These are phyloP conservation scores for Chelon labrosus DNA, from an alignment of 2,797 vertebrate genomes.

Conservation along the genomic window DNA sequence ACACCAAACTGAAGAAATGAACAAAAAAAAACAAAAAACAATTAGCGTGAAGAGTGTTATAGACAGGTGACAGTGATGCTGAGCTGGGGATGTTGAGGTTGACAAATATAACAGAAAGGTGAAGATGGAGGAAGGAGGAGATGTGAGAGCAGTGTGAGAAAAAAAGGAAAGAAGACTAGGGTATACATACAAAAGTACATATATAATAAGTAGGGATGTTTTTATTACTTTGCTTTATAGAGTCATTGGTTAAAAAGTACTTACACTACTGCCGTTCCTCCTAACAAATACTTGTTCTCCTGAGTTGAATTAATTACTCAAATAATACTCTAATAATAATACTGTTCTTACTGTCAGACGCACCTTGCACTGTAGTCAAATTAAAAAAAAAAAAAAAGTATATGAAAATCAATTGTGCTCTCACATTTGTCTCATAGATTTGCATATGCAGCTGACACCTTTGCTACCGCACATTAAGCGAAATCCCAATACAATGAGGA, in stretches of 20 bases:
- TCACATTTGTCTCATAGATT: not conserved
- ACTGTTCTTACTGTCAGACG: not conserved
- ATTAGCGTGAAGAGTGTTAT: slow-evolving; percentile 3
- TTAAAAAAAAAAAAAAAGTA: not conserved
- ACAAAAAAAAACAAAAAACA: slow-evolving; percentile 26
- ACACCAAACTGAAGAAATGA: slow-evolving; percentile 15
- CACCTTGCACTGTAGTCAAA: no score
- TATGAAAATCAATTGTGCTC: not conserved
- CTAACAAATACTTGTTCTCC: not conserved
- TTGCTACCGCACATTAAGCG: slow-evolving; percentile 6
- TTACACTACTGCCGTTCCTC: not conserved
- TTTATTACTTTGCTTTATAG: not conserved
- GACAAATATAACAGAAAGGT: slow-evolving; percentile 23
- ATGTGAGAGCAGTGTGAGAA: slow-evolving; percentile 11
- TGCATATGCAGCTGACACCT: slow-evolving; percentile 13
- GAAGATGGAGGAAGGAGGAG: slow-evolving; percentile 2
- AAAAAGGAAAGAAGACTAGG: not conserved
- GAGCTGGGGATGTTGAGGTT: slow-evolving; percentile 1
- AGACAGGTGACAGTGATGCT: not conserved
- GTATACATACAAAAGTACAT: not conserved
- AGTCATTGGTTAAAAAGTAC: slow-evolving; percentile 2
- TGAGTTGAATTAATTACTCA: not conserved
- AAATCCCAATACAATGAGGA: slow-evolving; percentile 13
- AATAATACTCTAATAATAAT: not conserved
- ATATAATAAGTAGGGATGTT: not conserved